Conservation (phyloP, 2,888 invertebrate species). For the Rosalia funebris region DNA sequence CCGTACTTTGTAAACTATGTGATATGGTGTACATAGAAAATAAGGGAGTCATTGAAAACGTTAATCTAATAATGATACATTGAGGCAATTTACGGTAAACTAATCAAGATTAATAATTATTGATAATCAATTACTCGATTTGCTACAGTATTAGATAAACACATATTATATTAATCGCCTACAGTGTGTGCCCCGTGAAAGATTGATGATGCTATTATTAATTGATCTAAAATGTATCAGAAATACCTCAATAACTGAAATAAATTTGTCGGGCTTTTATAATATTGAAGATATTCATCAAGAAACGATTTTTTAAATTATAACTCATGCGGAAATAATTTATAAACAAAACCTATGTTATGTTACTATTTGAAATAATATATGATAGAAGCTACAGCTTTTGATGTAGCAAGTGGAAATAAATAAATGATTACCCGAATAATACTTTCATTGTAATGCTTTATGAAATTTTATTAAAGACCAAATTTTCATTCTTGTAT, state of each 20-base stretch:
- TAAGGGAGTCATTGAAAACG: background rate
- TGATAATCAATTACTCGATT: slow-evolving; percentile 28
- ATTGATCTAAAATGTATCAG: background rate
- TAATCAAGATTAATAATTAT: slow-evolving; percentile 25
- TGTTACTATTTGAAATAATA: too few relatives aligned
- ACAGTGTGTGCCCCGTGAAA: background rate
- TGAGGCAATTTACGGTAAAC: slow-evolving; percentile 16
- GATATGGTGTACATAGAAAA: background rate
- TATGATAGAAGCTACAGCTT: too few relatives aligned
- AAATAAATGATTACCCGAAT: too few relatives aligned
- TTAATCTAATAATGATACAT: slow-evolving; percentile 3
- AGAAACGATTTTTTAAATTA: background rate
- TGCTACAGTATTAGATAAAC: slow-evolving; percentile 11
- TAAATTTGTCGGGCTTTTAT: background rate
- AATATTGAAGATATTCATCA: background rate
- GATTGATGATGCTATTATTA: slow-evolving; percentile 20
- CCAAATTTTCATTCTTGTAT: too few relatives aligned
- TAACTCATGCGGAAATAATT: too few relatives aligned
- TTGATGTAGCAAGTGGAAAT: too few relatives aligned
- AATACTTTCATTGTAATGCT: too few relatives aligned
- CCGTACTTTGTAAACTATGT: background rate
- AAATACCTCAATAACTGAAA: background rate
- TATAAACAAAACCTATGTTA: too few relatives aligned
- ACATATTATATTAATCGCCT: slow-evolving; percentile 12
- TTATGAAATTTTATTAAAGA: too few relatives aligned